Evolutionary conservation across 2,888 invertebrate genomes (phyloP), one percentile per base, ranked within the genome.

Genomic region (Odontomyia ornata): DNA sequence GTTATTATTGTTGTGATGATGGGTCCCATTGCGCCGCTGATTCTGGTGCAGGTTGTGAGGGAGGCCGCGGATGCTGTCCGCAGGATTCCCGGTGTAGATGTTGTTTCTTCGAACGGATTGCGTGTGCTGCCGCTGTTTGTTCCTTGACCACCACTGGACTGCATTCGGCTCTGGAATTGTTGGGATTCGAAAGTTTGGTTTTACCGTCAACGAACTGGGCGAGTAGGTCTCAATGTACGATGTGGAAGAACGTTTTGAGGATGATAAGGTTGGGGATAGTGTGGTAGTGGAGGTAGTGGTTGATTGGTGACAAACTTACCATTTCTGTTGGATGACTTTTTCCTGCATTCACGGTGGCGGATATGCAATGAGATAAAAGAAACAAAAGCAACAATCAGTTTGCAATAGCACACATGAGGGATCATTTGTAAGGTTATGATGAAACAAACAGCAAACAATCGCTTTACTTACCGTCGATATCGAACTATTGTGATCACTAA

Each of bases 401-500:
- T 52, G 15, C 52, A 13, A 9, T 52, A 4, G 18, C n/a, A 52
- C 4, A 9, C 43, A 43, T 43, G 43, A 13, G 43, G 43, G 13
- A n/a, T n/a, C n/a, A n/a, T n/a, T n/a, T 9, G 43, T 13, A 43
- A 43, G 43, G 7, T 43, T 13, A 43, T 9, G 43, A 43, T 7
- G 7, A 52, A 11, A 73, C 30, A 62, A 21, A 23, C 9, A 36
- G 23, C 60, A n/a, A 47, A 47, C 30, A 25, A 56, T 47, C 46
- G n/a, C n/a, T n/a, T n/a, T 30, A 85, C 88, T 85, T 85, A 90
- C 90, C 90, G 90, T 87, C 90, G 87, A 84, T 90, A 91, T 82
- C 90, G 90, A 75, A 90, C 85, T 30, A 90, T 88, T 80, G 89
- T 88, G 82, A 91, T 90, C 91, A 91, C 91, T 77, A 91, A 86